Evolutionary conservation across 2,797 vertebrate species (phyloP).

Genomic region (Rhodeus uyekii): DNA sequence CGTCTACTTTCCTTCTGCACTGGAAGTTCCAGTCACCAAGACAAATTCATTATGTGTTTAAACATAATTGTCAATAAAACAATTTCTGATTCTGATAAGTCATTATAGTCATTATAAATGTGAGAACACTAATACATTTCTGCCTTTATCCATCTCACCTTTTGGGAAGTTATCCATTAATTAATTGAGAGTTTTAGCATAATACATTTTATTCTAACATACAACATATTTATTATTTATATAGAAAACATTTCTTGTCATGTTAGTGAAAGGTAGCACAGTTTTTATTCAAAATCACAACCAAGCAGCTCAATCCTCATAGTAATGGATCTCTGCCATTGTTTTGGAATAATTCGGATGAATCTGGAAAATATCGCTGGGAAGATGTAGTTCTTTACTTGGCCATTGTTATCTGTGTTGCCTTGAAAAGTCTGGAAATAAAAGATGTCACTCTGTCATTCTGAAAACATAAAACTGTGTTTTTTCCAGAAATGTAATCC

Average conservation of each 20-base stretch:
- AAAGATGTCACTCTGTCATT: neutral
- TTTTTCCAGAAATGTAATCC: neutral
- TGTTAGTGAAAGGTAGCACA: neutral
- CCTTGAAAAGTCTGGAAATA: slow-evolving; percentile 84
- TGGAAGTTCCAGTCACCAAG: neutral
- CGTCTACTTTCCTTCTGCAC: neutral
- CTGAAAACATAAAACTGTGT: neutral
- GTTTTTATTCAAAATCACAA: slow-evolving; percentile 82
- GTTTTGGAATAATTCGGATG: slow-evolving; percentile 85
- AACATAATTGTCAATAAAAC: neutral
- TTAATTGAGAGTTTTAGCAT: neutral
- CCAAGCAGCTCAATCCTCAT: slow-evolving; percentile 92
- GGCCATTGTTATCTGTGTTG: slow-evolving; percentile 80
- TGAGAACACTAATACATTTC: neutral
- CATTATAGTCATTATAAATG: neutral
- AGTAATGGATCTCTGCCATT: slow-evolving; percentile 84
- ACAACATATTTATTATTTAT: neutral
- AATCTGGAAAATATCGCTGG: slow-evolving; percentile 91
- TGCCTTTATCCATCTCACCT: neutral
- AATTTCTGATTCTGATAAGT: neutral
- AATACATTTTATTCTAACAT: neutral
- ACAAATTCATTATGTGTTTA: neutral
- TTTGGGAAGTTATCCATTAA: neutral
- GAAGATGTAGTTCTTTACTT: slow-evolving; percentile 86
- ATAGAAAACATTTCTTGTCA: neutral